Conservation (phyloP, 2,888 invertebrate genomes). For the Rhabditoides inermis region DNA sequence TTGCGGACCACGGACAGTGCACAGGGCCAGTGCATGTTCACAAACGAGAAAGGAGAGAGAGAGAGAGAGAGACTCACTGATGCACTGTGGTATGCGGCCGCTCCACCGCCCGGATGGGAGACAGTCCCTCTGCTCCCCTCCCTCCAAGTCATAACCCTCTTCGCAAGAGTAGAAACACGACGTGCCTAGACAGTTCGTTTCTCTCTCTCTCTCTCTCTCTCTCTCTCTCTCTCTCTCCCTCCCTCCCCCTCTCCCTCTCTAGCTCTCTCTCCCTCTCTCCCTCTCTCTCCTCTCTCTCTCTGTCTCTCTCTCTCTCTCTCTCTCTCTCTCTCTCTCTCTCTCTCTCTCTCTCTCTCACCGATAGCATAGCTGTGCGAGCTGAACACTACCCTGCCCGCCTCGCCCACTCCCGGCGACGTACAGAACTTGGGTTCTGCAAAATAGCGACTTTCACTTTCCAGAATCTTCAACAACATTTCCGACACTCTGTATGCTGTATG, state of each 20-base stretch:
- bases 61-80: conserved; percentile 12
- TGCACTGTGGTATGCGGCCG: conserved; percentile 33
- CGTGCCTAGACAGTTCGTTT: no score
- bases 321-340: no score
- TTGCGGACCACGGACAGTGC: no score
- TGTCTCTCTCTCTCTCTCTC: neutral
- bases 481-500: no score
- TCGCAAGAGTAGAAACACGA: conserved; percentile 42
- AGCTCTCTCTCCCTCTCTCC: no score
- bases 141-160: conserved; percentile 22
- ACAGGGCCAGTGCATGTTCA: no score
- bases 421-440: conserved; percentile 40
- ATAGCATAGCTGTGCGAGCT: conserved; percentile 41
- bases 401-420: conserved; percentile 40
- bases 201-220: no score
- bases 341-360: conserved; percentile 11
- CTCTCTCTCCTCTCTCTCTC: neutral
- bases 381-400: conserved; percentile 35
- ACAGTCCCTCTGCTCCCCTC: conserved; percentile 21
- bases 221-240: no score
- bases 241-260: no score
- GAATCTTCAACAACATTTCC: neutral
- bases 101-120: conserved; percentile 36
- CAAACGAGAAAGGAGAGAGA: neutral
- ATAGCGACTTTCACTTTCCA: no score